Evolutionary conservation across 1,140 invertebrate genomes (phyloP), one percentile per base, ranked within the genome.

Genomic region (Ceratoteleas bidentatus): DNA sequence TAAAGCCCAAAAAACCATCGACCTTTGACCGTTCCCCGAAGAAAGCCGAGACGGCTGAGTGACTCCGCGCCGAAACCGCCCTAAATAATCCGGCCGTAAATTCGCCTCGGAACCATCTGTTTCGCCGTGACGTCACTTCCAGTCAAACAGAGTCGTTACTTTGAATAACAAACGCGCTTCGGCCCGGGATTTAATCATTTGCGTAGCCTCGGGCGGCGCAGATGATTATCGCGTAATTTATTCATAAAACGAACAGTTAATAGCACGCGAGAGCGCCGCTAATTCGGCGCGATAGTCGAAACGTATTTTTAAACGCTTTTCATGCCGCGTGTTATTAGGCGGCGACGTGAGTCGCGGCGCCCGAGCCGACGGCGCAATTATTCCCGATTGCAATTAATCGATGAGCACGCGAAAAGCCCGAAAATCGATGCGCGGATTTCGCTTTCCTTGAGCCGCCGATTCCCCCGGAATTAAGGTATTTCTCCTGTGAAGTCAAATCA

Each of bases 391-490:
- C 24, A 60, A 73, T 64, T 69, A 64, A 68, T 74, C 62, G 32
- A 74, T 72, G 70, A 70, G 70, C 69, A 62, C 40, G 54, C 70
- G 62, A 58, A 60, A 83, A 74, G 70, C 60, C 43, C 24, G 62
- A 68, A 69, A 70, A 79, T 83, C 81, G 81, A 83, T 79, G 11
- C 24, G 10, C 61, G 56, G 32, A 65, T 60, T 73, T 70, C 36
- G 9, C 53, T 53, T 58, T 66, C 58, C 53, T 72, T 70, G 61
- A 70, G 68, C 74, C 38, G 61, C 36, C 43, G 60, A n/a, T n/a
- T 70, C 65, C 74, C 45, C 13, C 38, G 64, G 43, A 15, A 32
- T 57, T 52, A 66, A 56, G n/a, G n/a, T n/a, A n/a, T n/a, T n/a
- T n/a, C n/a, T n/a, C n/a, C n/a, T n/a, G n/a, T n/a, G n/a, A n/a